Conservation (phyloP, 2,113 vertebrate genomes). For the Clarias macrocephalus region DNA sequence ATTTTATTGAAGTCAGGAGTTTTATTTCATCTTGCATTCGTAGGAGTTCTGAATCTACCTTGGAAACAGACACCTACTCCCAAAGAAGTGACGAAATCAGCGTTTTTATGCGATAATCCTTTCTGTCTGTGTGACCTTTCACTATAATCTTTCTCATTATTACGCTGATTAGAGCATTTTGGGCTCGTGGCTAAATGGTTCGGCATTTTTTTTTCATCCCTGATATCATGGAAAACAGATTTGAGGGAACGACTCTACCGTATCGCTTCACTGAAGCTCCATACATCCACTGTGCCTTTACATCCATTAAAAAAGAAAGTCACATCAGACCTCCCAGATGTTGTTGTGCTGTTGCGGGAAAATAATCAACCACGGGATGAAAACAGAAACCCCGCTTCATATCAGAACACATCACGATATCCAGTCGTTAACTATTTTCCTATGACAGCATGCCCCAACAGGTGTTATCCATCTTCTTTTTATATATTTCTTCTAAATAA, state of each 20-base stretch:
- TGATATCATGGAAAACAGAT: no score
- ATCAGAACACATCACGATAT: not conserved
- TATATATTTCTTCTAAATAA: not conserved
- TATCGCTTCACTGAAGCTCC: not conserved
- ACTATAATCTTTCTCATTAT: not conserved
- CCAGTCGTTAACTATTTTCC: not conserved
- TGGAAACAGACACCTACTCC: not conserved
- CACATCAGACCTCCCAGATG: not conserved
- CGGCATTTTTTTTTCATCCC: not conserved
- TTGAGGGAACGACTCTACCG: no score
- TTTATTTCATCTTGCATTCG: not conserved
- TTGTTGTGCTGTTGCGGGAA: not conserved
- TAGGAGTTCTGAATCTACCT: not conserved
- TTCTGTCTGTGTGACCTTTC: not conserved
- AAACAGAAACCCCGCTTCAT: not conserved
- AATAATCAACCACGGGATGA: not conserved
- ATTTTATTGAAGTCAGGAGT: slow-evolving; percentile 49
- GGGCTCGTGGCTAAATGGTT: not conserved
- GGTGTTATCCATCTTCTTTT: not conserved
- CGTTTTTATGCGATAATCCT: not conserved
- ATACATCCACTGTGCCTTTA: not conserved
- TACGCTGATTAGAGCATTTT: not conserved
- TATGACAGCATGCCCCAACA: not conserved
- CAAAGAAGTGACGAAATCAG: slow-evolving; percentile 18
- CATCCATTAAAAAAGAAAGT: not conserved